Percentiles rank a stretch among this genome's conserved stretches.
phyloP scores from a whole-genome alignment of 2,113 vertebrate species.

The Pedetes capensis region DNA sequence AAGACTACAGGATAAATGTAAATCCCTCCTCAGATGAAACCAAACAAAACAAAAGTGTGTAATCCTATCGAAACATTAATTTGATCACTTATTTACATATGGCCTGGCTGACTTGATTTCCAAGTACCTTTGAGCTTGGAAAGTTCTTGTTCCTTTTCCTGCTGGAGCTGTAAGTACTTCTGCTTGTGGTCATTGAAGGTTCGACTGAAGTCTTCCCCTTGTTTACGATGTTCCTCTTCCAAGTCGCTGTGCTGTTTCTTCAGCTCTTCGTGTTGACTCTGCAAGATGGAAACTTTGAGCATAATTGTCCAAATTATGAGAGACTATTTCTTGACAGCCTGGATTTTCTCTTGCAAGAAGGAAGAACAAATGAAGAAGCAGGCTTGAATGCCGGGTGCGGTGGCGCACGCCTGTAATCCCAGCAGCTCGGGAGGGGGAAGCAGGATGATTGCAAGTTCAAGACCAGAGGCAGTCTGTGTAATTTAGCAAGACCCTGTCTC shows the following conservation, averaged over 20 bases:
- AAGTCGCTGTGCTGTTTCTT: slow-evolving; percentile 94
- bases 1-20: background rate
- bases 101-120: background rate
- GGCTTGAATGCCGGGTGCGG: no score
- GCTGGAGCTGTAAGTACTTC: slow-evolving; percentile 89
- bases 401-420: no score
- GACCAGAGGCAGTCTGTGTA: no score
- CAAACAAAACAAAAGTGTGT: background rate
- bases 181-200: slow-evolving; percentile 91
- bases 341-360: background rate
- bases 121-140: slow-evolving; percentile 93
- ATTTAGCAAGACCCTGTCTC: no score
- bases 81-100: background rate
- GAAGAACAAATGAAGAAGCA: background rate
- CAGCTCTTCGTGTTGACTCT: slow-evolving; percentile 97
- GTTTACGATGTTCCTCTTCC: slow-evolving; percentile 90
- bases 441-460: no score
- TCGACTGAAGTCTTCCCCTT: slow-evolving; percentile 91
- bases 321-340: background rate
- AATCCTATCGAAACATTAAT: background rate
- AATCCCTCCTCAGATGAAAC: background rate
- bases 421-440: no score
- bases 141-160: slow-evolving; percentile 91
- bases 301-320: background rate
- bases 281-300: slow-evolving; percentile 66